These are phyloP conservation scores for Drosophila koepferae DNA, from an alignment of 2,888 invertebrate species.

Conservation along the genomic window DNA sequence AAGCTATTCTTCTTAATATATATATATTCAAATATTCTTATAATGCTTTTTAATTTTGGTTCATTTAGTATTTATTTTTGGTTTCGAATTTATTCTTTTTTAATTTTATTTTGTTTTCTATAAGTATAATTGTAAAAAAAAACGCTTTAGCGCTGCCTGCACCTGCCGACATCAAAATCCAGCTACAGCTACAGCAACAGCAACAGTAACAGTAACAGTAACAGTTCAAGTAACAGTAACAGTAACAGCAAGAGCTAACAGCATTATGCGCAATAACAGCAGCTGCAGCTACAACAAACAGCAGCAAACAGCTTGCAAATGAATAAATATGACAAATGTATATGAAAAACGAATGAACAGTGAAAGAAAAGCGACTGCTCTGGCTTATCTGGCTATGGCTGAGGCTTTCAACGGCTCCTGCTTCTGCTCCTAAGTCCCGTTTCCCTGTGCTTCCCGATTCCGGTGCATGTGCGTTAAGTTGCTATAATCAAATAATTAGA, in stretches of 20 bases:
- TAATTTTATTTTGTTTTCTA: constrained; percentile 32
- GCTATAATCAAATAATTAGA: constrained; percentile 63
- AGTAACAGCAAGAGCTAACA: constrained; percentile 39
- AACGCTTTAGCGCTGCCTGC: constrained; percentile 68
- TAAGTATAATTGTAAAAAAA: constrained; percentile 53
- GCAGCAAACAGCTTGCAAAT: constrained; percentile 45
- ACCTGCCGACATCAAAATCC: constrained; percentile 58
- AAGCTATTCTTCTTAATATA: constrained; percentile 27
- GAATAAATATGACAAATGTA: constrained; percentile 11
- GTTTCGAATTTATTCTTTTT: constrained; percentile 19
- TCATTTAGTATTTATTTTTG: constrained; percentile 17
- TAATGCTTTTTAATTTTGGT: constrained; percentile 35
- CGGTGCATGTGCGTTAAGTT: constrained; percentile 79
- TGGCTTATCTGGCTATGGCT: constrained; percentile 64
- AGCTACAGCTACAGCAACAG: constrained; percentile 62
- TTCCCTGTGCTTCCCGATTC: constrained; percentile 78
- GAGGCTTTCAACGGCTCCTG: constrained; percentile 75
- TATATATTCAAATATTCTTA: constrained; percentile 21
- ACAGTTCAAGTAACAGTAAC: constrained; percentile 30
- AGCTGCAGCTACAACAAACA: constrained; percentile 30
- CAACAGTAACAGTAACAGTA: constrained; percentile 16
- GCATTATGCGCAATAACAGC: constrained; percentile 33
- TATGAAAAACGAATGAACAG: constrained; percentile 27
- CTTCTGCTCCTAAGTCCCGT: constrained; percentile 78
- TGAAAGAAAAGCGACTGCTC: constrained; percentile 56